phyloP scores from a whole-genome alignment of 2,113 vertebrate genomes.

The Oostethus manadensis region DNA sequence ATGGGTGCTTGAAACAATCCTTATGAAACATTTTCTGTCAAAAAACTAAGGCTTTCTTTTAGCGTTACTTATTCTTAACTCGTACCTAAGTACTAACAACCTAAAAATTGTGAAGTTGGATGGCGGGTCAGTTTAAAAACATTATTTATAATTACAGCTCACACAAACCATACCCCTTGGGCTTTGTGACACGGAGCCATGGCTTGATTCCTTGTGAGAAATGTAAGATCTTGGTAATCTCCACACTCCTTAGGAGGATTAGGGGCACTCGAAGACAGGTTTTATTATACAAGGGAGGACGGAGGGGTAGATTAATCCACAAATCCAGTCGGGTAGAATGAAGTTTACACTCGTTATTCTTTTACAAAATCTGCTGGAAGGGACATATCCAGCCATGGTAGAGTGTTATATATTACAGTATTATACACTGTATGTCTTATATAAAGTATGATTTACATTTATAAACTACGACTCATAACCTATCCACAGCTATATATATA shows the following conservation, averaged over 20 bases:
- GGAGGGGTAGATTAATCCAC: constrained; percentile 36
- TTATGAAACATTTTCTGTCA: too few species aligned
- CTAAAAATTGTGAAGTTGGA: neutral
- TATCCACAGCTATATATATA: too few species aligned
- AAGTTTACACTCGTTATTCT: constrained; percentile 26
- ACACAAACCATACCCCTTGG: neutral
- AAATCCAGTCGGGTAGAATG: constrained; percentile 31
- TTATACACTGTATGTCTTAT: too few species aligned
- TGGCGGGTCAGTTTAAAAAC: neutral
- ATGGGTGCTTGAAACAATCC: too few species aligned
- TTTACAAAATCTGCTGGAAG: constrained; percentile 4
- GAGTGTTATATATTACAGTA: neutral
- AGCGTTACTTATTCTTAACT: too few species aligned
- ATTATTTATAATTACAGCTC: neutral
- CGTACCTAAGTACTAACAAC: neutral
- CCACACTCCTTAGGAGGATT: constrained; percentile 59
- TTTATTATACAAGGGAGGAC: constrained; percentile 42
- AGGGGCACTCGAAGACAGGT: constrained; percentile 51
- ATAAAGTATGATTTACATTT: too few species aligned
- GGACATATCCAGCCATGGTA: neutral
- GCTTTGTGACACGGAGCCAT: constrained; percentile 10
- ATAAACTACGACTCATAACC: too few species aligned
- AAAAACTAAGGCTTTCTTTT: too few species aligned
- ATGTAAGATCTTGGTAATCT: constrained; percentile 57
- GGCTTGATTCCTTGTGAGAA: constrained; percentile 34